Percentiles rank a stretch among this genome's conserved stretches.
phyloP scores from a whole-genome alignment of 1,140 invertebrate genomes.

The Lutraria rhynchaena region DNA sequence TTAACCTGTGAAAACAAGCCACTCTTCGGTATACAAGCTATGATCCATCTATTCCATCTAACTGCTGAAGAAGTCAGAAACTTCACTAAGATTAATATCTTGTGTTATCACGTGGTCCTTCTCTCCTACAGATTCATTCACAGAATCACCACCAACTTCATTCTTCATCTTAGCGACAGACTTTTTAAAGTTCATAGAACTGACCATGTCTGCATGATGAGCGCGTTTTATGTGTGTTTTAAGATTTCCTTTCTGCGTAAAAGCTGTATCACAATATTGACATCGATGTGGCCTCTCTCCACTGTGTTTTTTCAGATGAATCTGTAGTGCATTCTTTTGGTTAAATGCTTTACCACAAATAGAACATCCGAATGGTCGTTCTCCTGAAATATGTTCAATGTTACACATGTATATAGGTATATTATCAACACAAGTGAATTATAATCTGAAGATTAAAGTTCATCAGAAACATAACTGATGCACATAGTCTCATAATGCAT shows the following conservation, averaged over 20 bases:
- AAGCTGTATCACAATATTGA: conserved; percentile 90
- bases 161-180: conserved; percentile 35
- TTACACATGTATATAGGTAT: no score
- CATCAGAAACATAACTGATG: no score
- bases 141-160: neutral
- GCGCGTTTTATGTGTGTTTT: conserved; percentile 85
- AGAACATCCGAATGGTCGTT: conserved; percentile 94
- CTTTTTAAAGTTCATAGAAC: conserved; percentile 75
- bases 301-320: conserved; percentile 86
- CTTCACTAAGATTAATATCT: conserved; percentile 58
- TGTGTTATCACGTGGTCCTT: conserved; percentile 64
- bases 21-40: neutral
- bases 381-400: conserved; percentile 81
- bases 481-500: no score
- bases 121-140: conserved; percentile 38
- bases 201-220: conserved; percentile 81
- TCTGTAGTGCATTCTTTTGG: conserved; percentile 86
- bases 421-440: no score
- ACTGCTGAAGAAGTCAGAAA: conserved; percentile 60
- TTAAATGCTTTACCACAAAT: conserved; percentile 96
- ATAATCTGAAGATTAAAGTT: no score
- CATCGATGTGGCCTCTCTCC: conserved; percentile 91
- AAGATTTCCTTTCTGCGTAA: conserved; percentile 86
- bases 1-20: no score
- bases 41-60: neutral